A percentile compares a stretch with the other conserved stretches of the same genome.
Conservation (phyloP, 2,113 vertebrate genomes). For the Sorex araneus region DNA sequence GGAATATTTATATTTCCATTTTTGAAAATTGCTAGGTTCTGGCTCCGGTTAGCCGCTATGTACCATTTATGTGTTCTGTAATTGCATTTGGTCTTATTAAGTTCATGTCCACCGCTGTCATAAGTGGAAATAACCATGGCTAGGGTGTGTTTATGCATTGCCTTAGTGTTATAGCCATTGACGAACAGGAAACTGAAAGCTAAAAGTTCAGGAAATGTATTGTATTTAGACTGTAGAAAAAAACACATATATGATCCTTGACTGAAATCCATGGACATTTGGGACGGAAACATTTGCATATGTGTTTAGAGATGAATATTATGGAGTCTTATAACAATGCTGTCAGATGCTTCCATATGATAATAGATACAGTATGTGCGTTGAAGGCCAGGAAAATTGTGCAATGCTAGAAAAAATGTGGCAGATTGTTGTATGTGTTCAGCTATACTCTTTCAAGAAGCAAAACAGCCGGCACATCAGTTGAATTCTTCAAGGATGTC, state of each 20-base stretch:
- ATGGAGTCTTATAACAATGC: constrained; percentile 50
- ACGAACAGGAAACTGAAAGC: constrained; percentile 84
- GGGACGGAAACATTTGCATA: constrained; percentile 21
- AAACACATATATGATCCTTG: constrained; percentile 66
- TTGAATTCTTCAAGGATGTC: constrained; percentile 57
- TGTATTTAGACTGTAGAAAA: constrained; percentile 75
- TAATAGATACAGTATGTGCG: constrained; percentile 64
- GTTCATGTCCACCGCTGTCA: constrained; percentile 63
- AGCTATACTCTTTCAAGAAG: constrained; percentile 74
- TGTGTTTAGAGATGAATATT: constrained; percentile 53
- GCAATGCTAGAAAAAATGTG: constrained; percentile 64
- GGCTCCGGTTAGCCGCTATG: not conserved
- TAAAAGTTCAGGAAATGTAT: constrained; percentile 83
- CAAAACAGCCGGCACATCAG: constrained; percentile 66
- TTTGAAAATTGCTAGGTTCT: constrained; percentile 15
- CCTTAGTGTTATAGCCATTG: constrained; percentile 70
- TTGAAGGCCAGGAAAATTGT: constrained; percentile 71
- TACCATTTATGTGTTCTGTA: not conserved
- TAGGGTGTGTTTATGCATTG: constrained; percentile 69
- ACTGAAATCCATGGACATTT: constrained; percentile 50
- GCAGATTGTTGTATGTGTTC: constrained; percentile 52
- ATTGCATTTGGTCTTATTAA: constrained; percentile 54
- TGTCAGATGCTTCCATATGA: constrained; percentile 67
- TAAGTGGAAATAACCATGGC: constrained; percentile 65
- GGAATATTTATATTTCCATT: constrained; percentile 28